These are phyloP conservation scores for Lasioglossum oenotherae DNA, from an alignment of 2,888 invertebrate species.

Conservation along the genomic window DNA sequence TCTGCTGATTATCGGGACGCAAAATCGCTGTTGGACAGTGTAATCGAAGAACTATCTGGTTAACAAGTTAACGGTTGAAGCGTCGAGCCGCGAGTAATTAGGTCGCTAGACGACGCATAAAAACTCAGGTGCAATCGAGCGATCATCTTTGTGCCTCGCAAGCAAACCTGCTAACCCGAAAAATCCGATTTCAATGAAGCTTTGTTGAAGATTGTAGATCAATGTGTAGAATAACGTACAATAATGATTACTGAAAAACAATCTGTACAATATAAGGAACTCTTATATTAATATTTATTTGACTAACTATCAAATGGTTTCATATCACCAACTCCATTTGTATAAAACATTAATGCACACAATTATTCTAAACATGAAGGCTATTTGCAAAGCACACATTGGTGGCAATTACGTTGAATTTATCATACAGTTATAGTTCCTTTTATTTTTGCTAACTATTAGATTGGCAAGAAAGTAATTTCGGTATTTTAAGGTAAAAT, in stretches of 20 bases:
- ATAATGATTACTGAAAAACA: neutral
- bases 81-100: slow-evolving; percentile 66
- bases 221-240: neutral
- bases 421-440: no score
- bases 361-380: no score
- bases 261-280: neutral
- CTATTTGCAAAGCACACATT: no score
- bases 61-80: slow-evolving; percentile 64
- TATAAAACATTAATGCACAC: no score
- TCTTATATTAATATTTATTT: neutral
- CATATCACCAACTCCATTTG: no score
- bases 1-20: neutral
- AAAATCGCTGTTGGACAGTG: neutral
- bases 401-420: no score
- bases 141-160: slow-evolving; percentile 25
- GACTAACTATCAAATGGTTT: neutral
- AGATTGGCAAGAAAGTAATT: no score
- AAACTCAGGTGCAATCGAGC: slow-evolving; percentile 68
- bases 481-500: no score
- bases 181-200: neutral
- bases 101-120: slow-evolving; percentile 79
- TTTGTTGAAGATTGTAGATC: neutral
- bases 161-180: neutral
- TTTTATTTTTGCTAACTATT: neutral
- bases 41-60: neutral